Conservation (phyloP, 2,797 vertebrate species). For the Eulemur mongoz region DNA sequence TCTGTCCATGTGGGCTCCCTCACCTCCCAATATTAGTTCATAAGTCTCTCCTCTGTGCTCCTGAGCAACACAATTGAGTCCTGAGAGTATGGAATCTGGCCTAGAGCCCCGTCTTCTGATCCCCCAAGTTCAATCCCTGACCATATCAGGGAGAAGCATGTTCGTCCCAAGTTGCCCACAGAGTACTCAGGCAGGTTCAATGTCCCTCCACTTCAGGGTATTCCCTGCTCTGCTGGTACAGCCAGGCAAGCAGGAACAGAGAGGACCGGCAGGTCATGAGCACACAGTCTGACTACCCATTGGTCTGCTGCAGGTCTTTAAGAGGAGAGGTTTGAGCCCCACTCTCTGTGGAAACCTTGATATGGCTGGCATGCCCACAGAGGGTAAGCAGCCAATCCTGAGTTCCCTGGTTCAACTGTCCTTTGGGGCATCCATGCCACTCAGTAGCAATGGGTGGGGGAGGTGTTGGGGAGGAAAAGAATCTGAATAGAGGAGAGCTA, state of each 20-base stretch:
- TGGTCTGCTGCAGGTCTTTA: neutral
- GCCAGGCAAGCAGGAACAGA: neutral
- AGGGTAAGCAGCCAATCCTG: neutral
- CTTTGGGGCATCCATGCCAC: neutral
- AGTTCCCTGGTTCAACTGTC: neutral
- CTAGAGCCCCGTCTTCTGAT: too few species aligned
- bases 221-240: neutral
- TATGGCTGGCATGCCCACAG: neutral
- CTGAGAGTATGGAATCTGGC: too few species aligned
- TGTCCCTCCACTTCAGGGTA: neutral
- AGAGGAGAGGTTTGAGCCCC: neutral
- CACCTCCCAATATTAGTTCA: too few species aligned
- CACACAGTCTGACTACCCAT: neutral
- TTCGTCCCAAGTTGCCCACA: neutral
- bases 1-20: too few species aligned
- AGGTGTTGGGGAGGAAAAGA: neutral
- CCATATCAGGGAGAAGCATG: too few species aligned
- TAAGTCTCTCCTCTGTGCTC: too few species aligned
- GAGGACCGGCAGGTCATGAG: neutral
- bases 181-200: neutral
- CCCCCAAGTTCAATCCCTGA: too few species aligned
- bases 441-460: neutral
- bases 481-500: neutral
- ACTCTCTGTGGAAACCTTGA: neutral
- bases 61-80: too few species aligned